Evolutionary conservation across 2,888 invertebrate genomes (phyloP).

Genomic region (Andrena praecox): DNA sequence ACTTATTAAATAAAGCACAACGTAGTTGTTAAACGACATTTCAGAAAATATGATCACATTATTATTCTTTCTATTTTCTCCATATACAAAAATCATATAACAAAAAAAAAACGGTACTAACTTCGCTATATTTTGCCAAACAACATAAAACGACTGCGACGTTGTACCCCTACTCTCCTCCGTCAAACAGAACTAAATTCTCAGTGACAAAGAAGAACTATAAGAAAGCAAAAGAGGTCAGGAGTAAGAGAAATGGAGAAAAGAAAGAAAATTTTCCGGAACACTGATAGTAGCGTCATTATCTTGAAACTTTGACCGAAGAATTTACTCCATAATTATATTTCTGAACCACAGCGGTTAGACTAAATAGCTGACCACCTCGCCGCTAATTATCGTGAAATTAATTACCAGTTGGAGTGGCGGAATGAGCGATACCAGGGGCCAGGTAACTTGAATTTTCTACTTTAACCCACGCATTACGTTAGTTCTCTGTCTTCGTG

Average conservation of each 20-base stretch:
- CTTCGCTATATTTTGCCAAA: no score
- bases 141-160: no score
- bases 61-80: no score
- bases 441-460: constrained; percentile 55
- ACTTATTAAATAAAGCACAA: no score
- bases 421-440: constrained; percentile 73
- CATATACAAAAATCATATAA: no score
- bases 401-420: constrained; percentile 77
- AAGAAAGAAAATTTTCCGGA: constrained; percentile 51
- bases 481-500: constrained; percentile 39
- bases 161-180: no score
- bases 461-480: constrained; percentile 39
- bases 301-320: constrained; percentile 65
- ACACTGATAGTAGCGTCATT: constrained; percentile 65
- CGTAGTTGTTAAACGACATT: no score
- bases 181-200: no score
- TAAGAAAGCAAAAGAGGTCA: background rate
- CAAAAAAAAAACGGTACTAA: no score
- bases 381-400: constrained; percentile 78
- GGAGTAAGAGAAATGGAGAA: background rate
- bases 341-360: constrained; percentile 48
- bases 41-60: no score
- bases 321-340: constrained; percentile 76
- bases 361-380: constrained; percentile 47
- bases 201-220: background rate